Evolutionary conservation across 2,888 invertebrate species (phyloP).

Genomic region (Tenthredo scrophulariae): DNA sequence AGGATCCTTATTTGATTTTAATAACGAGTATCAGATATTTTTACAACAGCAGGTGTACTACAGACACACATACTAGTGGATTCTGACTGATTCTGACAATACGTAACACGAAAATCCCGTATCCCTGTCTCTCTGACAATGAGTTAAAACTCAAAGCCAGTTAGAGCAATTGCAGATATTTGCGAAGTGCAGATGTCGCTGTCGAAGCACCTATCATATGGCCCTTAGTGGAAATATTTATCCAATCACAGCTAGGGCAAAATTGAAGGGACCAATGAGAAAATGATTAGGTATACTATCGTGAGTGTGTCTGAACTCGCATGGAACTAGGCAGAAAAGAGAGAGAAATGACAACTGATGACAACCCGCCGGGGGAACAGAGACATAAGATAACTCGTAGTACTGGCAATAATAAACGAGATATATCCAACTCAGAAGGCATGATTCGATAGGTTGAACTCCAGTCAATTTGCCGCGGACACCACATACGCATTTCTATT

Average conservation of each 20-base stretch:
- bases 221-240: not conserved
- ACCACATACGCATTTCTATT: not conserved
- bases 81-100: not conserved
- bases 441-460: not conserved
- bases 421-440: not conserved
- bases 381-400: not conserved
- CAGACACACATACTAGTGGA: not conserved
- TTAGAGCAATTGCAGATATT: not conserved
- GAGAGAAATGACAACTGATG: not conserved
- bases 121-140: no score
- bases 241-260: not conserved
- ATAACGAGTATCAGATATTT: not conserved
- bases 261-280: not conserved
- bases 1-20: not conserved
- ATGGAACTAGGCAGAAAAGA: not conserved
- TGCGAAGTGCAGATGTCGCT: not conserved
- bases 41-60: constrained; percentile 9
- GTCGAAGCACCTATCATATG: not conserved
- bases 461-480: not conserved
- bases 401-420: not conserved
- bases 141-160: no score
- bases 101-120: not conserved
- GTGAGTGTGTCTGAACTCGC: not conserved
- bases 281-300: not conserved
- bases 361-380: not conserved